phyloP scores from a whole-genome alignment of 1,140 invertebrate genomes.

The Phthorimaea operculella region DNA sequence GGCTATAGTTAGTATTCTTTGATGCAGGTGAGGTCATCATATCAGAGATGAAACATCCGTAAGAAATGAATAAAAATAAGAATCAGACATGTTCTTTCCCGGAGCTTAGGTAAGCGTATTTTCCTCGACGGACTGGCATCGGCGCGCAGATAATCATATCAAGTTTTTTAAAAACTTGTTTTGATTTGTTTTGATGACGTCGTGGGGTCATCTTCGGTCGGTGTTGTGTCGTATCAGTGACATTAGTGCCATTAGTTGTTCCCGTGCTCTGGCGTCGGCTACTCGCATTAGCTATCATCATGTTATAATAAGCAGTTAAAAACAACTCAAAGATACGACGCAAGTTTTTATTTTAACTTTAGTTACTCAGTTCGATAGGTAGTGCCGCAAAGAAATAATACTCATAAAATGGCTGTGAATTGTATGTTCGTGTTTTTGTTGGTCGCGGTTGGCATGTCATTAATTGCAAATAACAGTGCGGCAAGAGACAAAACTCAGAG shows the following conservation, averaged over 20 bases:
- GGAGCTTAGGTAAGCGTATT: too few relatives aligned
- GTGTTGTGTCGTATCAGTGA: not conserved
- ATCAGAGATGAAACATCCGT: too few relatives aligned
- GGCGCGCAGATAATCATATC: too few relatives aligned
- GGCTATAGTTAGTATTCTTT: too few relatives aligned
- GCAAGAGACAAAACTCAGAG: conserved; percentile 11
- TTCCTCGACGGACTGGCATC: too few relatives aligned
- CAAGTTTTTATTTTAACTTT: too few relatives aligned
- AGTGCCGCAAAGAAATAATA: too few relatives aligned
- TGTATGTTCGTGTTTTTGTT: conserved; percentile 14
- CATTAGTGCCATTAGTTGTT: not conserved
- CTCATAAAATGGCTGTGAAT: not conserved
- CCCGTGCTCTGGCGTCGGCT: not conserved
- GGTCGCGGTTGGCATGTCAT: conserved; percentile 10
- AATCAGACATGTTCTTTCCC: too few relatives aligned
- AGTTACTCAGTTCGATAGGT: too few relatives aligned
- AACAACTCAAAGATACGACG: too few relatives aligned
- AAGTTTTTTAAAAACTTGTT: conserved; percentile 27
- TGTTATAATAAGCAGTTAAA: not conserved
- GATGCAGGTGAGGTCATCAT: too few relatives aligned
- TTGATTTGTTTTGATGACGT: conserved; percentile 24
- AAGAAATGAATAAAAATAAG: too few relatives aligned
- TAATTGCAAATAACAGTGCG: conserved; percentile 14
- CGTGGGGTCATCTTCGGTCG: conserved; percentile 11
- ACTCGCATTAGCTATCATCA: not conserved